Percentiles rank a stretch among this genome's conserved stretches.
Conservation (phyloP, 2,888 invertebrate genomes). For the Eledona agricola region DNA sequence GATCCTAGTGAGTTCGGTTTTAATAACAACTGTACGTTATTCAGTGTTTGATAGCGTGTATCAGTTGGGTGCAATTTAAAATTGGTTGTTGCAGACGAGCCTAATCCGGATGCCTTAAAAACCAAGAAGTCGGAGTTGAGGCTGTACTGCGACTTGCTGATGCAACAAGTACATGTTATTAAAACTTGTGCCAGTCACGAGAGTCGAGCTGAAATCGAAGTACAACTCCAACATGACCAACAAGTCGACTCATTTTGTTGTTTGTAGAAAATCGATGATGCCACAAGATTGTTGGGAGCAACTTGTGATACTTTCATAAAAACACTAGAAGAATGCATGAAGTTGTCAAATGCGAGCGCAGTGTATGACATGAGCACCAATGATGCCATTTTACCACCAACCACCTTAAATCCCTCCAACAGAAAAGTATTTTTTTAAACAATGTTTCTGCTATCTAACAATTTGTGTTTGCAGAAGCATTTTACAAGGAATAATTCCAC, state of each 20-base stretch:
- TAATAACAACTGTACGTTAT: constrained; percentile 8
- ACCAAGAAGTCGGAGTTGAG: constrained; percentile 81
- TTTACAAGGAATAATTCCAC: constrained; percentile 19
- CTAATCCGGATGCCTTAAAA: constrained; percentile 70
- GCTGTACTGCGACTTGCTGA: constrained; percentile 81
- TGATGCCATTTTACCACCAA: constrained; percentile 48
- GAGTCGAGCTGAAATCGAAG: constrained; percentile 69
- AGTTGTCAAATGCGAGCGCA: constrained; percentile 64
- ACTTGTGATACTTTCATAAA: constrained; percentile 87
- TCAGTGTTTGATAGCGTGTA: constrained; percentile 3
- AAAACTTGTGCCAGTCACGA: constrained; percentile 67
- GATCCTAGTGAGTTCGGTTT: constrained; percentile 49
- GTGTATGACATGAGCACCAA: constrained; percentile 55
- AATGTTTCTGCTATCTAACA: background rate
- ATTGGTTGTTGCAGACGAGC: constrained; percentile 63
- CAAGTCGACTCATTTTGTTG: constrained; percentile 25
- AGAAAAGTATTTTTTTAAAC: constrained; percentile 46
- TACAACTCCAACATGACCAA: constrained; percentile 47
- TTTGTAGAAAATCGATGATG: constrained; percentile 76
- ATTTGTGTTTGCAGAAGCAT: constrained; percentile 24
- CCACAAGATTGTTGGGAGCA: constrained; percentile 75
- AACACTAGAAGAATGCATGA: constrained; percentile 83
- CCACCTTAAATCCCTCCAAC: constrained; percentile 46
- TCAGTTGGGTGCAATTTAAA: constrained; percentile 3
- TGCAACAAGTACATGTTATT: constrained; percentile 84